These are phyloP conservation scores for Drosophila tripunctata DNA, from an alignment of 2,888 invertebrate genomes.

Conservation along the genomic window DNA sequence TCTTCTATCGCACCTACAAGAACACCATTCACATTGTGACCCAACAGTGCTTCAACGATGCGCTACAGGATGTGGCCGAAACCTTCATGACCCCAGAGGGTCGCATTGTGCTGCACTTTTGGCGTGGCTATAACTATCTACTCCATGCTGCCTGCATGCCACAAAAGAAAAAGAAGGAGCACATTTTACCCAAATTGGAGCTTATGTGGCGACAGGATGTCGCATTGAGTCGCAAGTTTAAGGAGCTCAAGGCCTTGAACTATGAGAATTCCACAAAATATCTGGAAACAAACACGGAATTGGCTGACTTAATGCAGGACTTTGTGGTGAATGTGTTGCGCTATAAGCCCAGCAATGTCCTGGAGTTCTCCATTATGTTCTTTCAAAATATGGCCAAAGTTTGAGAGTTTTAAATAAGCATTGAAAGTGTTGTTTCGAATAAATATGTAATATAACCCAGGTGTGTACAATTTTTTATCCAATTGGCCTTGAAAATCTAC, in stretches of 20 bases:
- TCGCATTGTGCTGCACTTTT: constrained; percentile 78
- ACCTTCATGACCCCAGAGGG: constrained; percentile 73
- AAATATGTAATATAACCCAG: constrained; percentile 1
- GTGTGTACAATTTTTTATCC: too few relatives aligned
- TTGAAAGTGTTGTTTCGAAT: background rate
- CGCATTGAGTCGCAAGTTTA: constrained; percentile 54
- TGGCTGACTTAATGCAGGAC: constrained; percentile 78
- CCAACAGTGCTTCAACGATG: constrained; percentile 78
- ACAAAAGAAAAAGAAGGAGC: constrained; percentile 44
- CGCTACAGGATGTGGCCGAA: constrained; percentile 75
- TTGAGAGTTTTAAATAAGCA: background rate
- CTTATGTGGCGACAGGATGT: constrained; percentile 75
- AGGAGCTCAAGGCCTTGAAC: constrained; percentile 63
- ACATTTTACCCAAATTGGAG: constrained; percentile 72
- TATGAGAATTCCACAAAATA: constrained; percentile 71
- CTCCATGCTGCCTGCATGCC: constrained; percentile 73
- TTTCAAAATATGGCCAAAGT: constrained; percentile 69
- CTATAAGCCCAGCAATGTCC: constrained; percentile 76
- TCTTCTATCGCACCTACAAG: constrained; percentile 77
- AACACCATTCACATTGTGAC: constrained; percentile 66
- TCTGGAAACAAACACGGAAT: constrained; percentile 67
- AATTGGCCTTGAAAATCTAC: too few relatives aligned
- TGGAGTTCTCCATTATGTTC: constrained; percentile 77
- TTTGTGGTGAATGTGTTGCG: constrained; percentile 76
- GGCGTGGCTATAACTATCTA: constrained; percentile 77